Evolutionary conservation across 2,113 vertebrate species (phyloP), one percentile per base, ranked within the genome.

Genomic region (Porphyrio hochstetteri): DNA sequence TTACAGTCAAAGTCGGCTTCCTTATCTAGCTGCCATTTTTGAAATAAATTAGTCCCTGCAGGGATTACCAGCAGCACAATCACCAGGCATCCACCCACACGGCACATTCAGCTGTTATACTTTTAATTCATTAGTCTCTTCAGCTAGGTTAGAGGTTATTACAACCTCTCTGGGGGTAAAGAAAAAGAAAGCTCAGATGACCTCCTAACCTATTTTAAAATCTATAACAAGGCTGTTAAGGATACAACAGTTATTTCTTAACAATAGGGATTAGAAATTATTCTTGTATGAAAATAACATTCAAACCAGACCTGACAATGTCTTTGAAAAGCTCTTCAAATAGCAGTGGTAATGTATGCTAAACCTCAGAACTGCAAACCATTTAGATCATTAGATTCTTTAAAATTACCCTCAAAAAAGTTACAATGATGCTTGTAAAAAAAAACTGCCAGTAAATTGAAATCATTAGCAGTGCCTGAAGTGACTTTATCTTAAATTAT

Each of bases 61-160:
- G 84, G 94, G 94, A 97, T 90, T 92, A 86, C 85, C 81, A 78
- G 42, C 60, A 91, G 86, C 76, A 82, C 1, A 18, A 92, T 59
- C 60, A 94, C 50, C 52, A 93, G 59, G 40, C 86, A 86, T 36
- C 82, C 72, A n/a, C 82, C 87, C 79, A 88, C 72, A 21, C 0
- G 2, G n/a, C 46, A 38, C 75, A 91, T 90, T 97, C 59, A 95
- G 75, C 50, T 74, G 63, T 86, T 89, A 59, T 4, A 36, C 40
- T 97, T 95, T 55, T 87, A 95, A 96, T 96, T 96, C 52, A 48
- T 91, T 74, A 85, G 64, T 93, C 82, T 69, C 92, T 90, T 60
- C 64, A 94, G 28, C 23, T 89, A 69, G 82, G 90, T 94, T 95
- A 96, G 89, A 86, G 40, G 27, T 95, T 97, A 95, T 74, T 92